Conservation (phyloP, 2,888 invertebrate genomes). For the Clepsis dumicolana region DNA sequence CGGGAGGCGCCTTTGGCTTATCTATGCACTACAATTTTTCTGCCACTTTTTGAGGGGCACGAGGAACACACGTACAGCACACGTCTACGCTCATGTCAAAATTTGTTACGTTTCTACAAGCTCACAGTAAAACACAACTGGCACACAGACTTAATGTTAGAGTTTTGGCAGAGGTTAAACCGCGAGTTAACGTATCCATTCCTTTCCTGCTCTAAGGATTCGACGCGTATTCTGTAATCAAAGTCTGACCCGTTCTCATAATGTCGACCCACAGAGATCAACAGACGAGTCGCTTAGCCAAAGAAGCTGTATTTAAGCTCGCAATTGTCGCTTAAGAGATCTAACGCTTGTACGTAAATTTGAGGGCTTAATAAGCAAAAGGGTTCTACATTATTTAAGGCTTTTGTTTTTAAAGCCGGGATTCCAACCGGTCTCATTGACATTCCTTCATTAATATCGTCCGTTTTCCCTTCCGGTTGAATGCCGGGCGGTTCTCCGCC, state of each 20-base stretch:
- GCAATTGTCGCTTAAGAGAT: background rate
- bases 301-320: background rate
- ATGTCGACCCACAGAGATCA: background rate
- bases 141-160: too few species aligned
- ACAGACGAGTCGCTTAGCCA: background rate
- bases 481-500: constrained; percentile 20
- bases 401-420: constrained; percentile 33
- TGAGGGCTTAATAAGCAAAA: constrained; percentile 5
- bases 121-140: too few species aligned
- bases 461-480: constrained; percentile 30
- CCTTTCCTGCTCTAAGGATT: too few species aligned
- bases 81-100: too few species aligned
- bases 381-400: constrained; percentile 18
- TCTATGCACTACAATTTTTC: too few species aligned
- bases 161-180: too few species aligned
- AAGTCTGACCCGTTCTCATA: background rate
- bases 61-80: too few species aligned
- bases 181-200: too few species aligned
- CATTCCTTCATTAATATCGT: constrained; percentile 40
- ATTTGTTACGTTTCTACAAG: too few species aligned
- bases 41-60: too few species aligned
- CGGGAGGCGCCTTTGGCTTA: too few species aligned
- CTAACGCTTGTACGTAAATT: background rate
- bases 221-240: background rate
- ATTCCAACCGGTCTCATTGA: constrained; percentile 23